Evolutionary conservation across 2,797 vertebrate genomes (phyloP), one percentile per base, ranked within the genome.

Genomic region (Ctenopoma multispine): DNA sequence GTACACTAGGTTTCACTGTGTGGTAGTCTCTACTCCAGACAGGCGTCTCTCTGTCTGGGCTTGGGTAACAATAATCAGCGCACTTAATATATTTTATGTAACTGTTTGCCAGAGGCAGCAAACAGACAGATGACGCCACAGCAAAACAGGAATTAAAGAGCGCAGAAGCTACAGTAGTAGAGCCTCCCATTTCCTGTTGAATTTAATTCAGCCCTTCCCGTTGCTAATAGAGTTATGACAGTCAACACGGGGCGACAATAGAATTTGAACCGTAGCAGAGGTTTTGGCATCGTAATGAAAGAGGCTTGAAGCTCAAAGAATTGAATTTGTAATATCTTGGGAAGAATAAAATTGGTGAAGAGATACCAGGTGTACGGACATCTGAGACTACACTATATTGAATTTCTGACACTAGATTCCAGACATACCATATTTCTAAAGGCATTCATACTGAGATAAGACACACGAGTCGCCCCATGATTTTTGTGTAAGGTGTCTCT

Each of bases 201-300:
- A 67, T 84, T 72, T 49, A 75, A 80, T 72, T 66, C 51, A 61
- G 50, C 58, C 62, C 60, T 51, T 64, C 48, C 67, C 20, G 18
- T 27, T 18, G 56, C 64, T 82, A 87, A 90, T 73, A 50, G 58
- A 83, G 68, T 89, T 83, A 77, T 27, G 31, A 56, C 62, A 68
- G 75, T 50, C 77, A 12, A 69, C 49, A 66, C 66, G 36, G 44
- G 47, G 56, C 21, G 67, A 61, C 82, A 83, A 83, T 82, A 57
- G 50, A 84, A 59, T 87, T 74, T 85, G 72, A 85, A 40, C 79
- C 58, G 59, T 63, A 69, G 75, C 75, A 69, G 67, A 74, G 63
- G 83, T 79, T 56, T 63, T 71, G 62, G 61, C 31, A 49, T 63
- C 8, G 23, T 77, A 69, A 84, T 80, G 68, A 86, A 77, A 61